Evolutionary conservation across 2,888 invertebrate genomes (phyloP).

Genomic region (Callyntrura sp.): DNA sequence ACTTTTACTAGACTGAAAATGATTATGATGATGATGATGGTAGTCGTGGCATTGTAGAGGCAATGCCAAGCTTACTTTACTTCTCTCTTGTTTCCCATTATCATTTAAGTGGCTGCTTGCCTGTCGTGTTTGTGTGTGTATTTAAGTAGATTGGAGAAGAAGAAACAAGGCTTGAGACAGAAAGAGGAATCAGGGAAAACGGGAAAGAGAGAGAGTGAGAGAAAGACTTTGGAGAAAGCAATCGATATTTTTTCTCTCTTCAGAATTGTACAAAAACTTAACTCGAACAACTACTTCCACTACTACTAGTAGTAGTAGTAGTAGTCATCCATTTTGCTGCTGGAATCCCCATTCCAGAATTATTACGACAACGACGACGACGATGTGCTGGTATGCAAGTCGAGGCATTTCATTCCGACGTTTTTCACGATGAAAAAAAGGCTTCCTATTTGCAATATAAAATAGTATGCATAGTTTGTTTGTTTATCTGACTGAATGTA

Average conservation of each 20-base stretch:
- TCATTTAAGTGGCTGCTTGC: conserved; percentile 57
- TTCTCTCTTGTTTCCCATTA: conserved; percentile 47
- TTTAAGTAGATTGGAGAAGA: conserved; percentile 27
- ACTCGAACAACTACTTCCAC: neutral
- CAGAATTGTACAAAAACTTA: conserved; percentile 48
- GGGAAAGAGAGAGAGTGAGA: conserved; percentile 28
- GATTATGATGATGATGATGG: neutral
- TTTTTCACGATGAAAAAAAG: conserved; percentile 21
- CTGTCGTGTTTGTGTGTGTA: conserved; percentile 36
- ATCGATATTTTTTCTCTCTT: conserved; percentile 55
- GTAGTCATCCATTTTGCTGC: neutral
- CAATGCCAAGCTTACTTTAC: conserved; percentile 45
- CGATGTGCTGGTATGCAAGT: conserved; percentile 13
- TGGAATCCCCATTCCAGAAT: conserved; percentile 47
- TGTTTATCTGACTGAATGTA: conserved; percentile 7
- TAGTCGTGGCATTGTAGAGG: neutral
- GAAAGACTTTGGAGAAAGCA: conserved; percentile 44
- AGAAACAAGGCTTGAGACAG: conserved; percentile 40
- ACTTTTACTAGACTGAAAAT: conserved; percentile 13
- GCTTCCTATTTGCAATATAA: conserved; percentile 19
- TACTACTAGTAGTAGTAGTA: neutral
- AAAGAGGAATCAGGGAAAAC: conserved; percentile 23
- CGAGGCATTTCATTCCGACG: conserved; percentile 33
- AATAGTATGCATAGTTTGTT: conserved; percentile 17
- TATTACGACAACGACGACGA: conserved; percentile 51